A percentile compares a stretch with the other conserved stretches of the same genome.
Conservation (phyloP, 2,797 vertebrate species). For the Malurus leucopterus region DNA sequence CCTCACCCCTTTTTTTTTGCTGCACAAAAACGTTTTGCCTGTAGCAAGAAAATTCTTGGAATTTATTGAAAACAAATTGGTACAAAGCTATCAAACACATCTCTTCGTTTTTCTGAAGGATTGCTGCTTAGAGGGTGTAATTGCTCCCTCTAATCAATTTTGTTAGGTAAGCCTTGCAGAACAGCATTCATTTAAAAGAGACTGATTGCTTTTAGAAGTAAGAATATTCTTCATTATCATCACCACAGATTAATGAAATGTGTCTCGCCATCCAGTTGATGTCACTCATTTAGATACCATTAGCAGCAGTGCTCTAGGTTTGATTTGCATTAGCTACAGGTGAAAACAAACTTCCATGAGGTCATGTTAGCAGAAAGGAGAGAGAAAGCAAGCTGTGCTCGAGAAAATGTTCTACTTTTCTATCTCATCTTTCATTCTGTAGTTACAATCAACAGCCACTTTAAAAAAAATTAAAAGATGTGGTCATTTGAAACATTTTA, state of each 20-base stretch:
- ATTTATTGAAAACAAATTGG: not conserved
- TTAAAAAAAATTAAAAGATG: not conserved
- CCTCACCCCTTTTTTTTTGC: not conserved
- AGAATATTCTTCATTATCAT: not conserved
- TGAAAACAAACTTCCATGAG: not conserved
- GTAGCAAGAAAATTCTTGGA: not conserved
- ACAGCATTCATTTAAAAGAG: not conserved
- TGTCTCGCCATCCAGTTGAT: not conserved
- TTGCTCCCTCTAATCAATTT: not conserved
- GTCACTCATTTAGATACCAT: not conserved
- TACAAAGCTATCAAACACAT: not conserved
- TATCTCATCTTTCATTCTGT: not conserved
- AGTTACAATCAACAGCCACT: not conserved
- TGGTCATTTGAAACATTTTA: not conserved
- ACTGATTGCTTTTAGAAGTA: constrained; percentile 1
- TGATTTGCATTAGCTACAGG: not conserved
- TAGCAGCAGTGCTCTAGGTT: not conserved
- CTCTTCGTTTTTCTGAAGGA: not conserved
- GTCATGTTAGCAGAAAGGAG: not conserved
- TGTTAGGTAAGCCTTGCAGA: not conserved
- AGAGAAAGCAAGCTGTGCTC: not conserved
- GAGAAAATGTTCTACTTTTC: not conserved
- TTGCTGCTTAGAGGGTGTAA: not conserved
- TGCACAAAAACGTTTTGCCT: not conserved
- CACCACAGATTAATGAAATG: not conserved